These are phyloP conservation scores for Yponomeuta cagnagella DNA, from an alignment of 2,888 invertebrate genomes.

Conservation along the genomic window DNA sequence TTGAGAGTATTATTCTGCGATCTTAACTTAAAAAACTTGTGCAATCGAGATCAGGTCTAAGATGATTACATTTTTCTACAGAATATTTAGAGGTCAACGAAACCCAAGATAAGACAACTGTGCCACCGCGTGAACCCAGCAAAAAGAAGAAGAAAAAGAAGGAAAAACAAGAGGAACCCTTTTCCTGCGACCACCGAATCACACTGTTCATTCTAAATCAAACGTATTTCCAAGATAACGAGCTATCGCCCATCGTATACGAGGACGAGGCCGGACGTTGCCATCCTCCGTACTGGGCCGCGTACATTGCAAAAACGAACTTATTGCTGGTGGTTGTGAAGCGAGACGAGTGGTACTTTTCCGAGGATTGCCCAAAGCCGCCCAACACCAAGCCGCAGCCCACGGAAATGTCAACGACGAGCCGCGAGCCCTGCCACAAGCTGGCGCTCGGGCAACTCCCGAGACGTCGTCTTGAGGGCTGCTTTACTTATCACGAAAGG, in stretches of 20 bases:
- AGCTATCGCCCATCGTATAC: constrained; percentile 42
- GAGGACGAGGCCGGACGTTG: constrained; percentile 46
- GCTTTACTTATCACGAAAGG: constrained; percentile 84
- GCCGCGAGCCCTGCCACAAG: constrained; percentile 84
- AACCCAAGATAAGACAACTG: constrained; percentile 35
- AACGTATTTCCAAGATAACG: constrained; percentile 58
- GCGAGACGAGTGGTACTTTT: constrained; percentile 32
- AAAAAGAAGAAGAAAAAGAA: constrained; percentile 40
- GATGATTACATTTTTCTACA: neutral
- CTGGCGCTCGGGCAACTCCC: constrained; percentile 80
- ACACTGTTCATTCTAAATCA: constrained; percentile 82
- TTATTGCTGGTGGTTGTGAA: constrained; percentile 85
- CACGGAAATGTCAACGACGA: constrained; percentile 50
- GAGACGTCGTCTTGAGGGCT: constrained; percentile 81
- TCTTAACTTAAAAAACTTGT: neutral
- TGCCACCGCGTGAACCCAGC: constrained; percentile 26
- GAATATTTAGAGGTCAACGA: neutral
- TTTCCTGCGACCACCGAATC: constrained; percentile 84
- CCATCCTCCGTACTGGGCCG: constrained; percentile 77
- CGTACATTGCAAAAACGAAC: constrained; percentile 85
- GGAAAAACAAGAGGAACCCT: constrained; percentile 35
- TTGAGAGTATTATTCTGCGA: no score
- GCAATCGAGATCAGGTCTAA: neutral
- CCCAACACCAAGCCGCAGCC: constrained; percentile 75
- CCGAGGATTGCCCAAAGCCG: constrained; percentile 68